Conservation (phyloP, 2,888 invertebrate genomes). For the Tenthredo distinguenda region DNA sequence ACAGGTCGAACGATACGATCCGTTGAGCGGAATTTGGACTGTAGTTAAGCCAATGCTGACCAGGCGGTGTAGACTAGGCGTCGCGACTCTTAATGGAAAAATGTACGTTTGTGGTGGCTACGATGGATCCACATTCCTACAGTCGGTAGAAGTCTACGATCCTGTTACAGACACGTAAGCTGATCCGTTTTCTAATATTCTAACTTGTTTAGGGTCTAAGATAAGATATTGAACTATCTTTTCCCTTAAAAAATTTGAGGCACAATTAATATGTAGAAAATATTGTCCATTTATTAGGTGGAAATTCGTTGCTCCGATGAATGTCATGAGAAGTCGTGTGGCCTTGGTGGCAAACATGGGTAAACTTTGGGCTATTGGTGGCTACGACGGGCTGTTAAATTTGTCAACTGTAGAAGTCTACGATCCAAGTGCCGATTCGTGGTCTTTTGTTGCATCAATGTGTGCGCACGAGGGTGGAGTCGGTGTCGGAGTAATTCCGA, state of each 20-base stretch:
- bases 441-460: constrained; percentile 89
- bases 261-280: not conserved
- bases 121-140: constrained; percentile 90
- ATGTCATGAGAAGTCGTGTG: constrained; percentile 89
- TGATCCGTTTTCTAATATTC: constrained; percentile 27
- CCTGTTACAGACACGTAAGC: constrained; percentile 84
- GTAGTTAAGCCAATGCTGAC: constrained; percentile 89
- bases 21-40: constrained; percentile 86
- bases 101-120: constrained; percentile 93
- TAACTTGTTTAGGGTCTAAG: not conserved
- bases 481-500: constrained; percentile 91
- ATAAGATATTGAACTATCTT: not conserved
- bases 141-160: constrained; percentile 90
- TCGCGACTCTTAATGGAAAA: constrained; percentile 89
- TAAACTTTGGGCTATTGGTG: constrained; percentile 90
- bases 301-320: constrained; percentile 89
- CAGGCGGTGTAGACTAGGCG: constrained; percentile 90
- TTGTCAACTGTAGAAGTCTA: constrained; percentile 92
- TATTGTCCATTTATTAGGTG: constrained; percentile 79
- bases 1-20: constrained; percentile 89
- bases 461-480: constrained; percentile 94
- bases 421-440: constrained; percentile 86
- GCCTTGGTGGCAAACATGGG: constrained; percentile 92
- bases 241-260: not conserved
- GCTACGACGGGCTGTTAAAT: constrained; percentile 90